Conservation (phyloP, 1,140 invertebrate species). For the Mamestra configurata region DNA sequence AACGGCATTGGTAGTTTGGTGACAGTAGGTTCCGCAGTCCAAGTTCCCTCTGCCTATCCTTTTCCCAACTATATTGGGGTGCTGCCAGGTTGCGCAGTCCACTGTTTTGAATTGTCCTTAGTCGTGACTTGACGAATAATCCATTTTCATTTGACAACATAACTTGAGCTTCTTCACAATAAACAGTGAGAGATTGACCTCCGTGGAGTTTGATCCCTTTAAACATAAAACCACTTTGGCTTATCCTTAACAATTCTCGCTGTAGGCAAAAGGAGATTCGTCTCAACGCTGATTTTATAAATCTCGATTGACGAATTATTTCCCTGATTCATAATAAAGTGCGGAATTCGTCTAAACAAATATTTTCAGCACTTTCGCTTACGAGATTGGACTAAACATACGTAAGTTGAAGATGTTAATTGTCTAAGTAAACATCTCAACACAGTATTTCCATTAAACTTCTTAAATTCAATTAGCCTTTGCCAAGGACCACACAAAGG, state of each 20-base stretch:
- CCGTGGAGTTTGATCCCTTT: too few relatives aligned
- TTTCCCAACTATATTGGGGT: too few relatives aligned
- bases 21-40: too few relatives aligned
- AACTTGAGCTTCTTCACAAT: too few relatives aligned
- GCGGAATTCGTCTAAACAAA: not conserved
- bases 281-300: not conserved
- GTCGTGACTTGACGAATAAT: too few relatives aligned
- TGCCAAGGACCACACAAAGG: not conserved
- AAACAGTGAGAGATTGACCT: too few relatives aligned
- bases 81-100: too few relatives aligned
- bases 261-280: not conserved
- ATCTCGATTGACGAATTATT: not conserved
- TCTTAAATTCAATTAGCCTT: not conserved
- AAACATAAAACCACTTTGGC: too few relatives aligned
- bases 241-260: not conserved
- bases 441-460: conserved; percentile 16
- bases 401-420: not conserved
- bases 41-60: too few relatives aligned
- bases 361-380: conserved; percentile 1
- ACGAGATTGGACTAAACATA: conserved; percentile 1
- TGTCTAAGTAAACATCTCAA: conserved; percentile 5
- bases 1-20: too few relatives aligned
- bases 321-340: not conserved
- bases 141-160: too few relatives aligned
- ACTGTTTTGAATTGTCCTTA: too few relatives aligned